Conservation (phyloP, 2,888 invertebrate species). For the Tenthredo livida region DNA sequence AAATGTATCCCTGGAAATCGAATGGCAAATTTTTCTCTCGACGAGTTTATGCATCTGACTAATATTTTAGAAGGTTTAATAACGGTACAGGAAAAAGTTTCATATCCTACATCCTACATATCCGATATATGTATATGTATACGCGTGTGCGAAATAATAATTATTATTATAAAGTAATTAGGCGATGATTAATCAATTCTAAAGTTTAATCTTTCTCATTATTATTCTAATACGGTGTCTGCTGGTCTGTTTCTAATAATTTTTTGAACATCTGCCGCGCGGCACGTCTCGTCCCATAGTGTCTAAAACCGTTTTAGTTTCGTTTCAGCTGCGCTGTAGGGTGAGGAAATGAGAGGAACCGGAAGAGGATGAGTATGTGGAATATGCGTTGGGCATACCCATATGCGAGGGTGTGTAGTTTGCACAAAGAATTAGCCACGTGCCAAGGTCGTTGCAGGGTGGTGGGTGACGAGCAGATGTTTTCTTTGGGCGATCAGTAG, state of each 20-base stretch:
- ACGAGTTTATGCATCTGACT: not conserved
- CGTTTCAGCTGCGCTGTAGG: not conserved
- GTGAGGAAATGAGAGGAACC: not conserved
- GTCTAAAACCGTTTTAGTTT: not conserved
- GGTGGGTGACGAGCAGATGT: conserved; percentile 36
- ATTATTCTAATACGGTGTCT: not conserved
- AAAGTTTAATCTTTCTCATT: not conserved
- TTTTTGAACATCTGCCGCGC: not conserved
- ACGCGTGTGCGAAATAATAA: too few species aligned
- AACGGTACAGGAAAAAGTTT: not conserved
- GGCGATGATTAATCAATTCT: not conserved
- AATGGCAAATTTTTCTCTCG: not conserved
- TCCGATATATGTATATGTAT: too few species aligned
- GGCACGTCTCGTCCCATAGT: not conserved
- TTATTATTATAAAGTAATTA: not conserved
- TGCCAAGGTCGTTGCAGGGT: conserved; percentile 28
- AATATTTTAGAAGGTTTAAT: not conserved
- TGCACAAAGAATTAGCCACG: conserved; percentile 42
- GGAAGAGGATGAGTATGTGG: not conserved
- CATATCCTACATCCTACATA: not conserved
- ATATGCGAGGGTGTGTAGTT: not conserved
- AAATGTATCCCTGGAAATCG: too few species aligned
- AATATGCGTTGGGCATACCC: not conserved
- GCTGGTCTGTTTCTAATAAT: not conserved
- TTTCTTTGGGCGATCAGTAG: not conserved